Base-by-base conservation (phyloP, 2,888 invertebrate genomes). In the Lomographa bimaculata region DNA sequence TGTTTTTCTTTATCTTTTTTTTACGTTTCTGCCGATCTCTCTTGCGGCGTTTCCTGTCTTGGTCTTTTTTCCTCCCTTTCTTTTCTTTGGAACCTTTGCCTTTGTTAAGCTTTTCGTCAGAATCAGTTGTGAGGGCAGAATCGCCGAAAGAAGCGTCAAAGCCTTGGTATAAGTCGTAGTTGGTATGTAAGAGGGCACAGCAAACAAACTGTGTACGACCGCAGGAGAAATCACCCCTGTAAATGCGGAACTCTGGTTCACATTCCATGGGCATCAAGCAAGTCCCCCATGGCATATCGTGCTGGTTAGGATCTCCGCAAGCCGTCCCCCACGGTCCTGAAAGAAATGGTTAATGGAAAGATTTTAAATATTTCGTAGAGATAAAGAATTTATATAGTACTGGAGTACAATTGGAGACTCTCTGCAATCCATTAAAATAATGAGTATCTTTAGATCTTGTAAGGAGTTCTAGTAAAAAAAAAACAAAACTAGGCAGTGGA, bases 321-420 rank as follows among this genome's bases (percentile, higher is more conserved):
- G 77, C 66, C 1, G 80, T 71, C 1, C 85, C 86, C 87, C 84
- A 86, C 1, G 87, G 87, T 18, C 85, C 87, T 86, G n/a, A n/a
- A n/a, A n/a, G n/a, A n/a, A n/a, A n/a, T n/a, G n/a, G n/a, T n/a
- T n/a, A n/a, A n/a, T n/a, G n/a, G n/a, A n/a, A n/a, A n/a, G n/a
- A n/a, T n/a, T n/a, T n/a, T n/a, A n/a, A n/a, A n/a, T n/a, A n/a
- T n/a, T n/a, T n/a, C n/a, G n/a, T n/a, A n/a, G n/a, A n/a, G n/a
- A n/a, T n/a, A n/a, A n/a, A n/a, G n/a, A n/a, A n/a, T n/a, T n/a
- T n/a, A n/a, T n/a, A n/a, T n/a, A n/a, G n/a, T n/a, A n/a, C n/a
- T n/a, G n/a, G n/a, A n/a, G n/a, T n/a, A n/a, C n/a, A n/a, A n/a
- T n/a, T n/a, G n/a, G n/a, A n/a, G n/a, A n/a, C n/a, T n/a, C n/a